Evolutionary conservation across 2,888 invertebrate species (phyloP).

Genomic region (Strigamia maritima): DNA sequence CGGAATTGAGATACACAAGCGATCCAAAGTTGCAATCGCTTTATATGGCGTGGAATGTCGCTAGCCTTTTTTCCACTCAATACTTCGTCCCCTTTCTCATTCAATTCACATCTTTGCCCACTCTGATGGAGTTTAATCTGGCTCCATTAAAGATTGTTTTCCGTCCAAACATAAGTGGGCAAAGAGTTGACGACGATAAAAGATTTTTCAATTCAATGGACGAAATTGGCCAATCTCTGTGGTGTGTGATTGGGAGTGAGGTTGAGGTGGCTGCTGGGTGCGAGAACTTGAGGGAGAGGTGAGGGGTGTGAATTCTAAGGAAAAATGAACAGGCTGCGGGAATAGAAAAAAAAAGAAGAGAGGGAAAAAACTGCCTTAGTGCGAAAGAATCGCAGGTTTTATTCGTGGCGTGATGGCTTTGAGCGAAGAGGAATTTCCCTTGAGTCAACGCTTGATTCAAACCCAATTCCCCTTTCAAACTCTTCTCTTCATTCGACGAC

Average conservation of each 20-base stretch:
- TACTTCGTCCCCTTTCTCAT: neutral
- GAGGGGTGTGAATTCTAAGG: slow-evolving; percentile 17
- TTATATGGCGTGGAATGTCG: slow-evolving; percentile 30
- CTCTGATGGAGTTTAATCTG: slow-evolving; percentile 32
- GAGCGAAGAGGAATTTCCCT: slow-evolving; percentile 34
- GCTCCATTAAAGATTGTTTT: slow-evolving; percentile 30
- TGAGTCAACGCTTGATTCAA: slow-evolving; percentile 30
- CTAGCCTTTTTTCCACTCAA: neutral
- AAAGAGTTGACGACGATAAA: slow-evolving; percentile 30
- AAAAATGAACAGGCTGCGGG: slow-evolving; percentile 7
- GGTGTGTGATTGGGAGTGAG: slow-evolving; percentile 2
- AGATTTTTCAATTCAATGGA: slow-evolving; percentile 32
- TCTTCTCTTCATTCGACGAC: slow-evolving; percentile 20
- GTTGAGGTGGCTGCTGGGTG: neutral
- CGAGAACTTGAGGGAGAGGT: neutral
- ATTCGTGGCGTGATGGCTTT: slow-evolving; percentile 32
- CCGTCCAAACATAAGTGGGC: slow-evolving; percentile 32
- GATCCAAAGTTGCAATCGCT: slow-evolving; percentile 28
- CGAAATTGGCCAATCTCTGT: slow-evolving; percentile 34
- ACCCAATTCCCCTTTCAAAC: slow-evolving; percentile 34
- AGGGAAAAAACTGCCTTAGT: neutral
- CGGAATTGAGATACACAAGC: slow-evolving; percentile 31
- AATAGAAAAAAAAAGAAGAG: neutral
- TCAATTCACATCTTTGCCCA: slow-evolving; percentile 6
- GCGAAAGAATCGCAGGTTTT: slow-evolving; percentile 29